phyloP scores from a whole-genome alignment of 1,140 invertebrate species.

The Dreissena rostriformis region DNA sequence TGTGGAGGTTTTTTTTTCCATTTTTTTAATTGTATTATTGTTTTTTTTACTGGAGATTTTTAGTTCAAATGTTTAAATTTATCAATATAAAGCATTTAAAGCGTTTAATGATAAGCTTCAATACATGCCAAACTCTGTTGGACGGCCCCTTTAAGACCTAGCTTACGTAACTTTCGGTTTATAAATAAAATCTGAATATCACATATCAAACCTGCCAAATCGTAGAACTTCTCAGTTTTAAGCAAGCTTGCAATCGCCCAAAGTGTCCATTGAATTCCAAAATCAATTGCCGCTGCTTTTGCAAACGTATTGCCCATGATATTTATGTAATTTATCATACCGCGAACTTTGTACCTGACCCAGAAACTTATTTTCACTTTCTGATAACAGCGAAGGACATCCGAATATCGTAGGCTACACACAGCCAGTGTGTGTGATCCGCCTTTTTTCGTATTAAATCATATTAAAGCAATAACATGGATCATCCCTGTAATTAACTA shows the following conservation, averaged over 20 bases:
- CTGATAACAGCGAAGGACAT: neutral
- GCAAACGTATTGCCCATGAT: constrained; percentile 70
- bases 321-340: neutral
- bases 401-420: neutral
- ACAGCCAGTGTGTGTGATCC: neutral
- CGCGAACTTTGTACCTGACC: neutral
- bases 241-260: constrained; percentile 76
- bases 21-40: too few species aligned
- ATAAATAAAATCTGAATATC: neutral
- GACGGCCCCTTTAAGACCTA: too few species aligned
- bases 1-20: too few species aligned
- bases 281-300: constrained; percentile 77
- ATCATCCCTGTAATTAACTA: too few species aligned
- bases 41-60: too few species aligned
- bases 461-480: too few species aligned
- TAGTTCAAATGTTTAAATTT: too few species aligned
- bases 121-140: too few species aligned
- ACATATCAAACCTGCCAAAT: constrained; percentile 77
- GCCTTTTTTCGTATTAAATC: too few species aligned
- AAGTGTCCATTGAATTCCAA: constrained; percentile 80
- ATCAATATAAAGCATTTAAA: too few species aligned
- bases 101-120: too few species aligned
- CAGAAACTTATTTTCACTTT: neutral
- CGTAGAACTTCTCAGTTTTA: constrained; percentile 82
- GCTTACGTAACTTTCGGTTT: too few species aligned